A percentile compares a stretch with the other conserved stretches of the same genome.
Conservation (phyloP, 2,113 vertebrate species). For the Galeopterus variegatus region DNA sequence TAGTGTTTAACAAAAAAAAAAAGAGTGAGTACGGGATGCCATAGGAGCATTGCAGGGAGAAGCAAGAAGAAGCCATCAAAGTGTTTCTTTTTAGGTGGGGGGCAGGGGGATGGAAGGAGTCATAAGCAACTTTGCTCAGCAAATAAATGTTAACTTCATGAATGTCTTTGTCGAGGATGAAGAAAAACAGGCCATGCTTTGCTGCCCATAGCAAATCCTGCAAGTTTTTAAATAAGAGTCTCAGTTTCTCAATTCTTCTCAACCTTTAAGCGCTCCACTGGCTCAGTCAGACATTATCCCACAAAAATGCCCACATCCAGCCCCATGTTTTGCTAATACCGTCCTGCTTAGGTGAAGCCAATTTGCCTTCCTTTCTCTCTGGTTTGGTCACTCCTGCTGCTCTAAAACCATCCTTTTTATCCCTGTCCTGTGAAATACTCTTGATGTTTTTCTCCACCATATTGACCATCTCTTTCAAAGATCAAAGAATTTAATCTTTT, state of each 20-base stretch:
- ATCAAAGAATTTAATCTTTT: slow-evolving; percentile 47
- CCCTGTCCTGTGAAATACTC: background rate
- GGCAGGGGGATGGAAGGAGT: background rate
- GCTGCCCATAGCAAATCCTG: background rate
- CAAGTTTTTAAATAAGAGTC: background rate
- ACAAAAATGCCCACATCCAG: background rate
- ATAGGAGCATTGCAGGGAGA: background rate
- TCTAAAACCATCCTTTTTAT: background rate
- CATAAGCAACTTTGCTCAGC: background rate
- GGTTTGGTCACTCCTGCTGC: background rate
- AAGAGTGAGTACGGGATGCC: background rate
- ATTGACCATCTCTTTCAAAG: slow-evolving; percentile 34
- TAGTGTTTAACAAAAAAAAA: background rate
- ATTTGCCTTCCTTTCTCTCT: background rate
- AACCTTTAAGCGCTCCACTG: background rate
- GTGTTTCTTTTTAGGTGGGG: background rate
- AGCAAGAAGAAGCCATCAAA: background rate
- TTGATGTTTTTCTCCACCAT: background rate
- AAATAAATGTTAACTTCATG: background rate
- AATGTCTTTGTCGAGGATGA: background rate
- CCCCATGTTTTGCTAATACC: background rate
- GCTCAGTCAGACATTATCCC: background rate
- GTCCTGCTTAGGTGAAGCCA: background rate
- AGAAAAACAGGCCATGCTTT: background rate
- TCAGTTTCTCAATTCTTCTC: background rate